Base-by-base conservation (phyloP, 2,113 vertebrate species). In the Numida meleagris region DNA sequence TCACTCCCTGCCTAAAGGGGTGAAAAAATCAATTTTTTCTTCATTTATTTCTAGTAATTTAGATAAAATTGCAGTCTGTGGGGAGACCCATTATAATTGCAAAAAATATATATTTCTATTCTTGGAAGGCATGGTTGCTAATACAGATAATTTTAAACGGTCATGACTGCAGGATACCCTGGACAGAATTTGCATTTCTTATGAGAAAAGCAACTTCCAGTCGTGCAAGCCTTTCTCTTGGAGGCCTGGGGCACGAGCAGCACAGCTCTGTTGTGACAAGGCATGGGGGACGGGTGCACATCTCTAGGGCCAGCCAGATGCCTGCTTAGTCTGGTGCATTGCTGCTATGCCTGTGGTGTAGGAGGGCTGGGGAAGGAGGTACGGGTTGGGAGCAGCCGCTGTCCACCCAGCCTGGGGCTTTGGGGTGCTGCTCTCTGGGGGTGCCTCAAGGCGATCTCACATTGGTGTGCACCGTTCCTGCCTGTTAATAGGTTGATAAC, bases 91-190 rank as follows among this genome's bases (percentile, higher is more conserved):
- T 18, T 66, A 40, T 34, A 34, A 80, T 55, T 86, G 68, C 91
- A 72, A 75, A 92, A 91, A 27, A 42, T 34, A 50, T n/a, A 40
- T 58, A 25, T 58, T 88, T 86, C 85, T 95, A 65, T 96, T 92
- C 89, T 97, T 95, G 89, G 93, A 96, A 97, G 92, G 91, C 90
- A 94, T 68, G 83, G 78, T 82, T 96, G 91, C 88, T 89, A 91
- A 80, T 59, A 90, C 1, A 81, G 92, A 78, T 88, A 89, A 96
- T 85, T 95, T 93, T 87, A 87, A 90, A 89, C 16, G 17, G 55
- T 86, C 88, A 83, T 46, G 34, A 72, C 93, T 81, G 83, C 43
- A 95, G 72, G 75, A 87, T 71, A 94, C 59, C 45, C 88, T 65
- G 82, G 71, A 81, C 70, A 96, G 94, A 96, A 96, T 68, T 66